Conservation (phyloP, 2,888 invertebrate species). For the Leptinotarsa rubiginosa region DNA sequence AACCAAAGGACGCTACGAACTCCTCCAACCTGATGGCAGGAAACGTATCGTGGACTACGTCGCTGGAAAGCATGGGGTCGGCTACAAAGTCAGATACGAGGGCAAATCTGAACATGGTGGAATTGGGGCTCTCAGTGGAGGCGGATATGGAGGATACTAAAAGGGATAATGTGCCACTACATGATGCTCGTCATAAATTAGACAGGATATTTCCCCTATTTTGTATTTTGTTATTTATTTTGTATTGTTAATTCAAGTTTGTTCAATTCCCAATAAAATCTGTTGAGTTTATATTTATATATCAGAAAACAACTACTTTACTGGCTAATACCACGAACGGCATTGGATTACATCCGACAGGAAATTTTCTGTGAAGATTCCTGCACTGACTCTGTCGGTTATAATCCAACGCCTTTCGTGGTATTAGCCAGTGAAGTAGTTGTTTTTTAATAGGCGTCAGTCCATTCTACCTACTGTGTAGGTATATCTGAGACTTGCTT, state of each 20-base stretch:
- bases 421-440: too few relatives aligned
- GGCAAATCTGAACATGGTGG: conserved; percentile 51
- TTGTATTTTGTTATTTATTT: conserved; percentile 52
- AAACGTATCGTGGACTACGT: conserved; percentile 62
- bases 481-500: too few relatives aligned
- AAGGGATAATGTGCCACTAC: not conserved
- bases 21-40: conserved; percentile 62
- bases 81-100: conserved; percentile 58
- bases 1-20: conserved; percentile 59
- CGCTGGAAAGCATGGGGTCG: conserved; percentile 61
- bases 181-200: conserved; percentile 12
- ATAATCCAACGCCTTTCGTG: too few relatives aligned
- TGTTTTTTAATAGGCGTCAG: too few relatives aligned
- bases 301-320: too few relatives aligned
- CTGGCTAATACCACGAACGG: too few relatives aligned
- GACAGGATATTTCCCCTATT: conserved; percentile 45
- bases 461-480: too few relatives aligned
- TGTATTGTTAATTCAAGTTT: conserved; percentile 41
- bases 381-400: too few relatives aligned
- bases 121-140: conserved; percentile 49
- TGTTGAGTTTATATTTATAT: conserved; percentile 51
- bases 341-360: too few relatives aligned
- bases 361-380: too few relatives aligned
- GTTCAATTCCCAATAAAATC: conserved; percentile 56
- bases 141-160: conserved; percentile 29